Evolutionary conservation across 2,797 vertebrate genomes (phyloP), one percentile per base, ranked within the genome.

Genomic region (Lagorchestes hirsutus): DNA sequence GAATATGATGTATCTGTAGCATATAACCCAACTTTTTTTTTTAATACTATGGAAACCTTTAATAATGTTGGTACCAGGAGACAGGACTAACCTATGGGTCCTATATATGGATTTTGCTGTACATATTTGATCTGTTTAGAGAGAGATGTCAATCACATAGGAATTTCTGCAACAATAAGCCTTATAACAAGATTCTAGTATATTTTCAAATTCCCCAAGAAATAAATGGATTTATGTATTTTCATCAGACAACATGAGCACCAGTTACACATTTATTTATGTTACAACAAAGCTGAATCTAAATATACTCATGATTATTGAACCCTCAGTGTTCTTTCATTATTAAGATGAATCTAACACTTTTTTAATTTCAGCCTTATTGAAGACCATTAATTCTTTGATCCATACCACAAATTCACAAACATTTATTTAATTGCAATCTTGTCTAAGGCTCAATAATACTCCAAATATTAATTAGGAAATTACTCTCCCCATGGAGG

Each of bases 301-400:
- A 58, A 82, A 1, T 57, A 56, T 0, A 27, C 54, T 91, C 96
- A 34, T 94, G 93, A 93, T 59, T 93, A 87, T 92, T 54, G 50
- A 67, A 92, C 54, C 74, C 12, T 52, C 28, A 90, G 0, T 24
- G 11, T n/a, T 90, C 55, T 40, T 93, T 94, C 40, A 90, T 92
- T 62, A 91, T 94, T 93, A 87, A n/a, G 46, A 16, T 46, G 58
- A 29, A 93, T 58, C 82, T 74, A 95, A 95, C 58, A 1, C 0
- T 96, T 94, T 94, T 28, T 18, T 55, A 59, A 29, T 93, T 16
- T 91, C 93, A 96, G 59, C 54, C 0, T 57, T 94, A 93, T 58
- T 74, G 55, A 57, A 94, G 91, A 87, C 28, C 31, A n/a, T 93
- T 93, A 91, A 10, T 62, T 96, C 62, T 97, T 98, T 90, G 55